phyloP scores from a whole-genome alignment of 1,140 invertebrate species.

The Leptinotarsa defecta region DNA sequence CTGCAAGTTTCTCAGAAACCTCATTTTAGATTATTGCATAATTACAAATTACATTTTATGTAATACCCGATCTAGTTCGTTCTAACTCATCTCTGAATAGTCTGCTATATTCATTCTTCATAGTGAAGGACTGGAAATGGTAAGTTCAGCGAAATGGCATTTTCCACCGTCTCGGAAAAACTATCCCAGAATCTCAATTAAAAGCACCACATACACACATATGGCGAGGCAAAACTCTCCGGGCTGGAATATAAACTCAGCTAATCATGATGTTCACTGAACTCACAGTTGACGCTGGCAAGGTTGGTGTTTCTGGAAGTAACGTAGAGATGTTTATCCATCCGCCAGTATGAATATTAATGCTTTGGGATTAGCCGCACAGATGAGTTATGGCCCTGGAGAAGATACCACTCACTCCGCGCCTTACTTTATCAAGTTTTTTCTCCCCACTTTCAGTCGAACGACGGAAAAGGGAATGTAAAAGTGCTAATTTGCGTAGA shows the following conservation, averaged over 20 bases:
- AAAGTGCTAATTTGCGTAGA: slow-evolving; percentile 6
- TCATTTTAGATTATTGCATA: no score
- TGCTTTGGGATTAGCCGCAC: slow-evolving; percentile 34
- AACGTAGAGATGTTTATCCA: slow-evolving; percentile 40
- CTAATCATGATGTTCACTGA: neutral
- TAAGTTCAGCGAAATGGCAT: neutral
- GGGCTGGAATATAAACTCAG: neutral
- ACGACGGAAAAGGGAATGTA: slow-evolving; percentile 2
- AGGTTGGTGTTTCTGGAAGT: slow-evolving; percentile 30
- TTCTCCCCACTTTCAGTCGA: neutral
- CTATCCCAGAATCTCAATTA: neutral
- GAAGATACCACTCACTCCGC: slow-evolving; percentile 26
- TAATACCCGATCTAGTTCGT: no score
- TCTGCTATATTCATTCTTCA: no score
- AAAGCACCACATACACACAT: slow-evolving; percentile 3
- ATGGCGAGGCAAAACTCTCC: neutral
- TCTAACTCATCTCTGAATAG: no score
- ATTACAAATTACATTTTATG: no score
- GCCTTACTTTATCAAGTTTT: slow-evolving; percentile 24
- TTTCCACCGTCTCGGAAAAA: neutral
- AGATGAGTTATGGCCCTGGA: slow-evolving; percentile 38
- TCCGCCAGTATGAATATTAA: slow-evolving; percentile 40
- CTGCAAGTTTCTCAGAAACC: no score
- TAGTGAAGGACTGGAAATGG: no score
- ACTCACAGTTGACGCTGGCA: neutral